Evolutionary conservation across 1,140 invertebrate species (phyloP).

Genomic region (Battus philenor): DNA sequence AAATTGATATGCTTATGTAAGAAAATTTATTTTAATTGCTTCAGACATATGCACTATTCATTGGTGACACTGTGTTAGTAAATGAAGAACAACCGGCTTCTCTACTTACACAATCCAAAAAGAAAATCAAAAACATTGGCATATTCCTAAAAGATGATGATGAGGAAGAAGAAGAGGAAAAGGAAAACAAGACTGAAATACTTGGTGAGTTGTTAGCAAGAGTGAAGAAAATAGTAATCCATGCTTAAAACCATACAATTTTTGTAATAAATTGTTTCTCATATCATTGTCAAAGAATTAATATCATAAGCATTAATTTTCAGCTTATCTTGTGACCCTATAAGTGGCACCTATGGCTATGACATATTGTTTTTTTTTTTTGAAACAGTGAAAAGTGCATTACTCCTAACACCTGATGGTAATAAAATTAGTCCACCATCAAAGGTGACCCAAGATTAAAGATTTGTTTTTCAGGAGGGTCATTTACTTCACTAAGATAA

Average conservation of each 20-base stretch:
- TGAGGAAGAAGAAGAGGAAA: conserved; percentile 87
- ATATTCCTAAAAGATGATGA: conserved; percentile 97
- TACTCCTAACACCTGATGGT: too few relatives aligned
- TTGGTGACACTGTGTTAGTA: conserved; percentile 97
- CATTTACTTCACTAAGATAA: too few relatives aligned
- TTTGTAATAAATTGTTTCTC: conserved; percentile 1
- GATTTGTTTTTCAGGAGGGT: too few relatives aligned
- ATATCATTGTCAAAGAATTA: conserved; percentile 18
- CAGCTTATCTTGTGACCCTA: too few relatives aligned
- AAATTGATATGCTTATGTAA: too few relatives aligned
- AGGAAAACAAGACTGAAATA: conserved; percentile 79
- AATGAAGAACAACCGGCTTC: conserved; percentile 93
- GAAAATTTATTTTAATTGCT: conserved; percentile 18
- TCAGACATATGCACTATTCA: conserved; percentile 92
- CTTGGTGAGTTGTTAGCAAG: conserved; percentile 49
- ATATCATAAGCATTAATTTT: too few relatives aligned
- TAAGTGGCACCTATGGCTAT: too few relatives aligned
- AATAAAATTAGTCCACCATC: too few relatives aligned
- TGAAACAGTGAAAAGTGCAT: too few relatives aligned
- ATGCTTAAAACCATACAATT: conserved; percentile 2
- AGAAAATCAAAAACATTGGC: conserved; percentile 96
- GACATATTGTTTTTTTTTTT: too few relatives aligned
- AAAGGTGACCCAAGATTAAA: too few relatives aligned
- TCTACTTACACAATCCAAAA: conserved; percentile 94
- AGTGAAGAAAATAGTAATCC: too few relatives aligned